Evolutionary conservation across 1,140 invertebrate genomes (phyloP), one percentile per base, ranked within the genome.

Genomic region (Leptonema lineaticorne): DNA sequence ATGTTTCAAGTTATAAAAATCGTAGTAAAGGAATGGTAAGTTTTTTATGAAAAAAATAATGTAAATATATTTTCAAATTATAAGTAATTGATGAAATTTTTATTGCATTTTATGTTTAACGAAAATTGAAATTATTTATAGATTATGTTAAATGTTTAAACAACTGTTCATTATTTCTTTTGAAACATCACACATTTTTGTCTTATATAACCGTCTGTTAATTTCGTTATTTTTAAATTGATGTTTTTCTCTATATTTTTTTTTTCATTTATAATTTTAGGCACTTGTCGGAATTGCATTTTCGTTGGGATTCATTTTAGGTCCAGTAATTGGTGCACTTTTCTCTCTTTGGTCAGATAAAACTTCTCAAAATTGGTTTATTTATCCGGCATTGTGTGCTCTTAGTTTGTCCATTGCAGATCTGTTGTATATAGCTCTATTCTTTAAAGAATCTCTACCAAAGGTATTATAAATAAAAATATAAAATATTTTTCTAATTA

Each of bases 231-330:
- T 8, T 30, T 14, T 58, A 63, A 16, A 6, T 7, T 63, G 20
- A 50, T 46, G n/a, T 64, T 48, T 69, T 59, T 73, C 67, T 76
- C 75, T 72, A n/a, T n/a, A n/a, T n/a, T 77, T n/a, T n/a, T n/a
- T n/a, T n/a, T n/a, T n/a, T n/a, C n/a, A n/a, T 30, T 59, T 59
- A 30, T 30, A 2, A 27, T 87, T 88, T 73, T 81, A 96, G 94
- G 97, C 97, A 16, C 79, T 98, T 28, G 91, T 99, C 68, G 97
- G 97, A 14, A 90, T 98, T 75, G 95, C 97, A 4, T 99, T 99
- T 83, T 98, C 96, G 0, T 81, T 99, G 63, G 97, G 96, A 14
- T 99, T 99, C 80, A 93, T 98, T 70, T 81, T 98, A 69, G 97
- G 97, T 0, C 97, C 97, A 22, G 83, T 95, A 75, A 94, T 98